Conservation (phyloP, 1,140 invertebrate genomes). For the Thrips palmi region DNA sequence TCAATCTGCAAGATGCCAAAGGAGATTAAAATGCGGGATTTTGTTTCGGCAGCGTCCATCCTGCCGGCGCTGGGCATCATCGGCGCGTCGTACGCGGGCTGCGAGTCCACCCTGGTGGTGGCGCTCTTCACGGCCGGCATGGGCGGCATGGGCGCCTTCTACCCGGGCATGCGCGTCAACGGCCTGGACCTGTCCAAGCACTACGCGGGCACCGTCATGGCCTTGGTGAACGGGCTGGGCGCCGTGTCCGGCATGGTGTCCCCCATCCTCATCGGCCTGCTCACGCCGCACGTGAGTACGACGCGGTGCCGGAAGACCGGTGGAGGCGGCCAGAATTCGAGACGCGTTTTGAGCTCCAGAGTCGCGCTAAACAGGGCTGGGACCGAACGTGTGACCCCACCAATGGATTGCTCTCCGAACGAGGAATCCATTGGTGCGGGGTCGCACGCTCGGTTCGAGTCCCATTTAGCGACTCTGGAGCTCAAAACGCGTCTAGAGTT, state of each 20-base stretch:
- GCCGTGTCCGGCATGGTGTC: slow-evolving; percentile 62
- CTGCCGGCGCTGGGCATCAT: slow-evolving; percentile 60
- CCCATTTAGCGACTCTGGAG: too few relatives aligned
- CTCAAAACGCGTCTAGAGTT: too few relatives aligned
- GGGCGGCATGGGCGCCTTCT: slow-evolving; percentile 56
- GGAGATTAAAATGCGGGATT: slow-evolving; percentile 11
- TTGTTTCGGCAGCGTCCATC: slow-evolving; percentile 36
- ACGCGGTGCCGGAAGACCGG: too few relatives aligned
- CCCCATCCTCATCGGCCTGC: slow-evolving; percentile 54
- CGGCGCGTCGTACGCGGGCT: slow-evolving; percentile 62
- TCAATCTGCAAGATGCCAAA: too few relatives aligned
- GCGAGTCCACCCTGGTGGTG: slow-evolving; percentile 39
- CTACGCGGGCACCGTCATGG: slow-evolving; percentile 65
- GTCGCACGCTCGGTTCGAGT: too few relatives aligned
- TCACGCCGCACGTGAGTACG: slow-evolving; percentile 52
- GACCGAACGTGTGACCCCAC: too few relatives aligned
- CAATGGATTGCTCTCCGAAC: too few relatives aligned
- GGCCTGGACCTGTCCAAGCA: slow-evolving; percentile 67
- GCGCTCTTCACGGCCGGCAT: slow-evolving; percentile 47
- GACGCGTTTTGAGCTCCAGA: too few relatives aligned
- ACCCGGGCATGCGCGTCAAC: slow-evolving; percentile 60
- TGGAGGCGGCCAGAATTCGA: too few relatives aligned
- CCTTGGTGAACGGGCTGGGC: slow-evolving; percentile 66
- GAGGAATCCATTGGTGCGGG: too few relatives aligned
- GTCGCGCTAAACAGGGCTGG: slow-evolving; percentile 8